Evolutionary conservation across 2,797 vertebrate species (phyloP).

Genomic region (Cheirogaleus major): DNA sequence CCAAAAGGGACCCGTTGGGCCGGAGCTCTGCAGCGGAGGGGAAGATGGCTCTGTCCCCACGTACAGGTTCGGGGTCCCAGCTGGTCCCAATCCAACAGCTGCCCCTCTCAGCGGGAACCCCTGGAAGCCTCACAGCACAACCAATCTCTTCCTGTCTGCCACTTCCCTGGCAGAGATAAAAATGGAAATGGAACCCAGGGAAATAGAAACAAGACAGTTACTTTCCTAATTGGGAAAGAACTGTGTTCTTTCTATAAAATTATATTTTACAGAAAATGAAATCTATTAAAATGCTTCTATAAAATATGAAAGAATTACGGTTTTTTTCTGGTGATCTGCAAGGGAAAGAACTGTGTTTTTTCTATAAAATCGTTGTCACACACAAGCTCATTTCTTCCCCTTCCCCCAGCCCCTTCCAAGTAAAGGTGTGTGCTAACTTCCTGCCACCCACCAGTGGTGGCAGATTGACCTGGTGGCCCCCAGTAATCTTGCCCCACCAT

Average conservation of each 20-base stretch:
- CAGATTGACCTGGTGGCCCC: rapidly evolving
- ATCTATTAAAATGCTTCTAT: background rate
- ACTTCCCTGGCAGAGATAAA: background rate
- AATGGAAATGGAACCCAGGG: background rate
- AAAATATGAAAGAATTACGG: background rate
- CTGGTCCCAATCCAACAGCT: background rate
- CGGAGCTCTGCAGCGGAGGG: background rate
- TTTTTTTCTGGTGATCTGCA: background rate
- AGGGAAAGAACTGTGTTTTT: background rate
- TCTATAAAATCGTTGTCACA: background rate
- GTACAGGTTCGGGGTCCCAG: background rate
- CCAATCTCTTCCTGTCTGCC: background rate
- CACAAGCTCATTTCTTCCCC: rapidly evolving
- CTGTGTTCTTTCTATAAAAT: background rate
- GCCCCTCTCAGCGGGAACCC: background rate
- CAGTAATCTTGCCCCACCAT: background rate
- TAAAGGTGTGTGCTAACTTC: too few relatives aligned
- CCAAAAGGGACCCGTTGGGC: rapidly evolving
- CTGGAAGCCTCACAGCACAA: rapidly evolving
- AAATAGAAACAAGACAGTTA: background rate
- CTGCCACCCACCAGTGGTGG: rapidly evolving
- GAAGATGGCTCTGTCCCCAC: background rate
- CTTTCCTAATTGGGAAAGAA: background rate
- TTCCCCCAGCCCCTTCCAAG: too few relatives aligned
- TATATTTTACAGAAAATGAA: background rate